These are phyloP conservation scores for Drosophila infuscata DNA, from an alignment of 2,888 invertebrate genomes.

Conservation along the genomic window DNA sequence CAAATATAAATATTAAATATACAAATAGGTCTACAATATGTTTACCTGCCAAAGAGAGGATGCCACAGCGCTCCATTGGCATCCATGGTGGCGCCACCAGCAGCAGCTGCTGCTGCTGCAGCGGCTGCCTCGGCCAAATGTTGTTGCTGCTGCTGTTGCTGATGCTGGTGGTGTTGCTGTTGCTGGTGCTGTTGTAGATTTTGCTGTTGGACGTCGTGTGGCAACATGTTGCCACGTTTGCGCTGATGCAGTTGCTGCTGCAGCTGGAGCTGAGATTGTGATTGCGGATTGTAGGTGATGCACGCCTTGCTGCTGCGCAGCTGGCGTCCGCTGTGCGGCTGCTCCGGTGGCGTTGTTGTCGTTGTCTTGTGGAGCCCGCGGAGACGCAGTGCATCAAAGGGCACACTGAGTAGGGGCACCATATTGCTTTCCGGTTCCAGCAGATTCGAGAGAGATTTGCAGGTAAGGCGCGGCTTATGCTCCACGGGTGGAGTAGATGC, in stretches of 20 bases:
- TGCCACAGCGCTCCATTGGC: slow-evolving; percentile 92
- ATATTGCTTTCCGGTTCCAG: slow-evolving; percentile 86
- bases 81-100: slow-evolving; percentile 86
- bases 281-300: slow-evolving; percentile 65
- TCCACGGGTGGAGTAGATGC: slow-evolving; percentile 67
- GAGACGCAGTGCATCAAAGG: slow-evolving; percentile 67
- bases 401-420: slow-evolving; percentile 65
- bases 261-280: slow-evolving; percentile 39
- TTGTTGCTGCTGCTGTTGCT: slow-evolving; percentile 46
- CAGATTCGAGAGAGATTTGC: slow-evolving; percentile 88
- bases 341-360: slow-evolving; percentile 29
- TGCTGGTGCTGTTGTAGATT: slow-evolving; percentile 38
- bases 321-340: slow-evolving; percentile 49
- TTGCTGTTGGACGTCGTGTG: slow-evolving; percentile 68
- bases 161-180: slow-evolving; percentile 46
- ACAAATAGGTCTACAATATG: slow-evolving; percentile 53
- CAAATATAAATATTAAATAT: neutral
- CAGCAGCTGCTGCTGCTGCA: slow-evolving; percentile 52
- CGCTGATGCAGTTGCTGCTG: slow-evolving; percentile 73
- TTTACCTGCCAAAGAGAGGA: slow-evolving; percentile 94
- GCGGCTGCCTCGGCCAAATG: slow-evolving; percentile 62
- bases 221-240: slow-evolving; percentile 61
- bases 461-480: slow-evolving; percentile 87
- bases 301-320: slow-evolving; percentile 69
- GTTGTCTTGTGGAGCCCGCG: slow-evolving; percentile 46